Evolutionary conservation across 2,113 vertebrate genomes (phyloP).

Genomic region (Hippocampus barbouri): DNA sequence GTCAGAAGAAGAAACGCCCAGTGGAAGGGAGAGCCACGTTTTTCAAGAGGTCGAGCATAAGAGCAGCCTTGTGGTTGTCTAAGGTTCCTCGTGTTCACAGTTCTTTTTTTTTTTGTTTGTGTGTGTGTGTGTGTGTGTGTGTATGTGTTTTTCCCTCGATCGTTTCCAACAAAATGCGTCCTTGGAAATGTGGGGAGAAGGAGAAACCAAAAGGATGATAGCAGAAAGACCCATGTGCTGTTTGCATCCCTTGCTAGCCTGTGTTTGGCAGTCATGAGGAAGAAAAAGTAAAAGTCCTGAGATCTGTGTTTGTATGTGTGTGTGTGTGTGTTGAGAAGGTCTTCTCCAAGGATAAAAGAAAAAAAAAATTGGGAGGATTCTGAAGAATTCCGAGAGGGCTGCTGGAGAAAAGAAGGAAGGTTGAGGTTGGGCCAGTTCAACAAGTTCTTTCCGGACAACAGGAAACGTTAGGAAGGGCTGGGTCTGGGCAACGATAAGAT

Average conservation of each 20-base stretch:
- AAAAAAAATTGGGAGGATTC: slow-evolving; percentile 19
- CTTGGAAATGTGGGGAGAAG: slow-evolving; percentile 71
- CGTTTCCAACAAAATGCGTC: slow-evolving; percentile 32
- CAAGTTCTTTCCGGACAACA: slow-evolving; percentile 38
- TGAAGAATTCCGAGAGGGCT: slow-evolving; percentile 33
- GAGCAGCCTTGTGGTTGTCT: slow-evolving; percentile 74
- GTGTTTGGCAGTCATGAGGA: slow-evolving; percentile 72
- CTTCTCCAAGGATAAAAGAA: slow-evolving; percentile 58
- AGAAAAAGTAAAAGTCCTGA: slow-evolving; percentile 84
- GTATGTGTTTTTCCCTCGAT: slow-evolving; percentile 6
- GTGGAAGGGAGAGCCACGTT: slow-evolving; percentile 1
- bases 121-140: not conserved
- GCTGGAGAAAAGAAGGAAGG: slow-evolving; percentile 38
- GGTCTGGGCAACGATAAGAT: slow-evolving; percentile 88
- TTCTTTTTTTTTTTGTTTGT: slow-evolving; percentile 51
- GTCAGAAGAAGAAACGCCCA: slow-evolving; percentile 22
- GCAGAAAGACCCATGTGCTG: slow-evolving; percentile 47
- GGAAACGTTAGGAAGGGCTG: slow-evolving; percentile 87
- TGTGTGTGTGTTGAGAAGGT: slow-evolving; percentile 54
- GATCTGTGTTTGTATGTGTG: slow-evolving; percentile 69
- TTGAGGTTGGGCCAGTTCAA: slow-evolving; percentile 15
- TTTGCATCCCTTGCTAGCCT: slow-evolving; percentile 67
- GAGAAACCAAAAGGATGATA: slow-evolving; percentile 47
- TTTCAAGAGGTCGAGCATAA: slow-evolving; percentile 1
- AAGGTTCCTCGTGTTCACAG: slow-evolving; percentile 82